Conservation (phyloP, 1,140 invertebrate genomes). For the Propsilocerus akamusi region DNA sequence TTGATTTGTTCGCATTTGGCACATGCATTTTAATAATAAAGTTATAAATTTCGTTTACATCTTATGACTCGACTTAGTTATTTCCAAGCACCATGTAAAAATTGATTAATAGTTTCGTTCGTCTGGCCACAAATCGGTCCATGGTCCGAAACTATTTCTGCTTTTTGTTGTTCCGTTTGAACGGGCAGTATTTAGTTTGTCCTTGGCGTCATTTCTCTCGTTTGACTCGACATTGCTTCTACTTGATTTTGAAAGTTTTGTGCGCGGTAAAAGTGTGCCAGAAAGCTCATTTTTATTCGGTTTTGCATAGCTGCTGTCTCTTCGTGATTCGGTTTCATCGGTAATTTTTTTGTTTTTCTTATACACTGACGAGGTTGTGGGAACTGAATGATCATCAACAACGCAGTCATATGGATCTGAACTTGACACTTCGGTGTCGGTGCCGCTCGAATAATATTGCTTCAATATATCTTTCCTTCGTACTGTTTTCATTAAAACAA, state of each 20-base stretch:
- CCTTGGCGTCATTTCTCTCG: constrained; percentile 15
- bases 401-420: constrained; percentile 52
- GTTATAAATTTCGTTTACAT: no score
- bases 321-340: constrained; percentile 15
- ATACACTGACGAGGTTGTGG: constrained; percentile 14
- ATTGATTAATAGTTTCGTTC: no score
- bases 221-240: constrained; percentile 17
- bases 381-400: constrained; percentile 46
- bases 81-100: no score
- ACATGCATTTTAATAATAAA: no score
- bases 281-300: constrained; percentile 15
- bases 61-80: no score
- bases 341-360: constrained; percentile 9
- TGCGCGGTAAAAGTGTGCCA: constrained; percentile 43
- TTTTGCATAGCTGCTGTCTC: constrained; percentile 8
- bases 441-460: constrained; percentile 37
- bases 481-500: constrained; percentile 42
- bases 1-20: no score
- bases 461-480: constrained; percentile 46
- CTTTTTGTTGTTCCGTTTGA: constrained; percentile 14
- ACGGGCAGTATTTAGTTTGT: constrained; percentile 25
- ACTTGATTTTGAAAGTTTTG: constrained; percentile 41
- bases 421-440: constrained; percentile 38
- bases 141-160: constrained; percentile 58
- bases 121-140: constrained; percentile 68